These are phyloP conservation scores for Thaumatotibia leucotreta DNA, from an alignment of 1,140 invertebrate genomes.

Conservation along the genomic window DNA sequence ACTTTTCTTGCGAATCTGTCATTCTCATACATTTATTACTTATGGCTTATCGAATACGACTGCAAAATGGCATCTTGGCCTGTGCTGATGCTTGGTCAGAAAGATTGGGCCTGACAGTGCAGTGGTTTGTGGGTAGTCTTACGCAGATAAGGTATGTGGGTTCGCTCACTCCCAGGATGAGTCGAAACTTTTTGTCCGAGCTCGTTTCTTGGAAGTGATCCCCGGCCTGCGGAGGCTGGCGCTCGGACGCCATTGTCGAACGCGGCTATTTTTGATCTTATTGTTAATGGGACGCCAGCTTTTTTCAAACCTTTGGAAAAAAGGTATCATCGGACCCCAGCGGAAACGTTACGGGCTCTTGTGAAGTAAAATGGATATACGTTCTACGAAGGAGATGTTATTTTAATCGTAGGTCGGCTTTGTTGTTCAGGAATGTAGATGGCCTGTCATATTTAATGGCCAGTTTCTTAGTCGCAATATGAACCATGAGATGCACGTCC, in stretches of 20 bases:
- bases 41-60: no score
- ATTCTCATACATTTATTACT: no score
- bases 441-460: constrained; percentile 73
- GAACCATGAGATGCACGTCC: constrained; percentile 40
- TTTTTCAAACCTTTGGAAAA: constrained; percentile 69
- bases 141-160: constrained; percentile 41
- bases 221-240: constrained; percentile 63
- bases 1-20: no score
- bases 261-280: constrained; percentile 76
- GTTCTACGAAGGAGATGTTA: constrained; percentile 72
- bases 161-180: constrained; percentile 66
- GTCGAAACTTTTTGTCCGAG: constrained; percentile 67
- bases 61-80: no score
- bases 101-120: no score
- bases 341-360: constrained; percentile 72
- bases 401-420: constrained; percentile 70
- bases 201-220: constrained; percentile 66
- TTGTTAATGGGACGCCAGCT: constrained; percentile 75
- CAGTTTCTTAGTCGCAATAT: constrained; percentile 54
- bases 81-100: no score
- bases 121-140: constrained; percentile 8
- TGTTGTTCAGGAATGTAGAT: constrained; percentile 73
- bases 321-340: constrained; percentile 69
- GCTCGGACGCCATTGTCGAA: constrained; percentile 67
- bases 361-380: constrained; percentile 70